Evolutionary conservation across 2,888 invertebrate genomes (phyloP), one percentile per base, ranked within the genome.

Genomic region (Lutraria lutraria): DNA sequence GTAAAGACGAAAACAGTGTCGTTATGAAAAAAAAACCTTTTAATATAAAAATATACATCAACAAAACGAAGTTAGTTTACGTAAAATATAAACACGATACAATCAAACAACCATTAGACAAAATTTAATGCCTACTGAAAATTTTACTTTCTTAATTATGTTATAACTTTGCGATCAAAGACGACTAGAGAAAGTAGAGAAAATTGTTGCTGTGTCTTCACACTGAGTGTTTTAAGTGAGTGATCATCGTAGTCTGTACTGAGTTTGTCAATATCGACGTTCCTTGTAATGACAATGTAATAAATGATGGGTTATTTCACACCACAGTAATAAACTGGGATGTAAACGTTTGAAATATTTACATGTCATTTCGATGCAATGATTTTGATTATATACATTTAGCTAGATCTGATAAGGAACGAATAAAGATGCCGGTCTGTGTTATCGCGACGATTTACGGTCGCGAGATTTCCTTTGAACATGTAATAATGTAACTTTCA

Each of bases 321-420:
- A 80, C 88, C 60, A 53, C 19, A 25, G 81, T 84, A 83, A 89
- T 89, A 89, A 89, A 86, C 81, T 86, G 85, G 53, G 13, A 86
- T 52, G 54, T 81, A 81, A 86, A 81, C 82, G 31, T 76, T 88
- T 31, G 82, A 87, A 89, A 91, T 89, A 89, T 91, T 91, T 91
- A 88, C 86, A 89, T 89, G 90, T 80, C 87, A 90, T 90, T 90
- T 88, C 83, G 89, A 88, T 87, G 90, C 90, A 90, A 90, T 89
- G 86, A 90, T 90, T 90, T 90, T 90, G 90, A 90, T 90, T 90
- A 90, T 80, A 86, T 90, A 90, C 89, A 91, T 88, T 90, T 86
- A 88, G 86, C 84, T n/a, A 63, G 81, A 92, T 92, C 92, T 86
- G 92, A 92, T 92, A 92, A 92, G 90, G 84, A 60, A 15, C 68